phyloP scores from a whole-genome alignment of 2,113 vertebrate species.

The Nibea coibor region DNA sequence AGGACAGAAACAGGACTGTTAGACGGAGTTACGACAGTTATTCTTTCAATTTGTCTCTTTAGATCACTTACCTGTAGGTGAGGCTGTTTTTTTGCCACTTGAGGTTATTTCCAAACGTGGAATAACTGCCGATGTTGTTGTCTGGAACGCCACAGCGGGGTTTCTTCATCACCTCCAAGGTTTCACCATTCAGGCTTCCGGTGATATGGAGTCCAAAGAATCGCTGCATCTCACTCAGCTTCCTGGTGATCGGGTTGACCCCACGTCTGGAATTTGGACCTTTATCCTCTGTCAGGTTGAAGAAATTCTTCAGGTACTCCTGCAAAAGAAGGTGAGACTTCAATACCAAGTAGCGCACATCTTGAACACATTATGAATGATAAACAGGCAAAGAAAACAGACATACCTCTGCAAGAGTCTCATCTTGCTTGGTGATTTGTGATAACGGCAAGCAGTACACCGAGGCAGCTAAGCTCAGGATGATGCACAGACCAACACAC shows the following conservation, averaged over 20 bases:
- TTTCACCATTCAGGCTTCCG: slow-evolving; percentile 79
- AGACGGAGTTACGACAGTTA: fast-evolving
- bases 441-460: slow-evolving; percentile 65
- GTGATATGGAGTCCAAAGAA: slow-evolving; percentile 87
- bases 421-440: slow-evolving; percentile 41
- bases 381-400: background rate
- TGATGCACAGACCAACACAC: slow-evolving; percentile 57
- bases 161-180: slow-evolving; percentile 86
- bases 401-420: slow-evolving; percentile 75
- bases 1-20: slow-evolving; percentile 21
- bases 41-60: background rate
- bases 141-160: slow-evolving; percentile 88
- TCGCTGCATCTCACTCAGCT: slow-evolving; percentile 88
- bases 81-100: slow-evolving; percentile 87
- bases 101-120: slow-evolving; percentile 68
- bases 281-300: slow-evolving; percentile 70
- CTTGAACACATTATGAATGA: background rate
- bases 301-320: slow-evolving; percentile 81
- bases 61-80: slow-evolving; percentile 87
- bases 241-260: slow-evolving; percentile 46
- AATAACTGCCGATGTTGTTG: slow-evolving; percentile 63
- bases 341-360: background rate
- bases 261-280: slow-evolving; percentile 16
- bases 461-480: slow-evolving; percentile 60
- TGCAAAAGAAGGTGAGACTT: slow-evolving; percentile 35